Conservation (phyloP, 2,888 invertebrate genomes). For the Drosophila rubida region DNA sequence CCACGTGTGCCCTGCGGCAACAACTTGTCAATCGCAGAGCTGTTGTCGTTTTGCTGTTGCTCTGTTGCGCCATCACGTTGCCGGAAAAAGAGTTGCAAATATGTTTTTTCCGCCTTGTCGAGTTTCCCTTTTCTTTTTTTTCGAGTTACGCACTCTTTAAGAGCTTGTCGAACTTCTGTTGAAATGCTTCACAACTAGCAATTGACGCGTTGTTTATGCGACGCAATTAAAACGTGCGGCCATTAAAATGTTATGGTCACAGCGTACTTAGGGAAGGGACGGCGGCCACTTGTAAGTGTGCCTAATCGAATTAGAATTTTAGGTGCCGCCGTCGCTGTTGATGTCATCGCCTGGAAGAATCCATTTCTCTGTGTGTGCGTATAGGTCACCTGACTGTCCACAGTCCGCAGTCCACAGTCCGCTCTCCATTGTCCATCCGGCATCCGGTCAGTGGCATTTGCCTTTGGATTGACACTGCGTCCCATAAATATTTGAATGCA, state of each 20-base stretch:
- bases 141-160: neutral
- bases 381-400: slow-evolving; percentile 32
- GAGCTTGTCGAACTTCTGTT: slow-evolving; percentile 17
- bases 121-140: slow-evolving; percentile 12
- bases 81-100: slow-evolving; percentile 48
- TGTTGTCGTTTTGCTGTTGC: slow-evolving; percentile 6
- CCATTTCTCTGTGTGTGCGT: slow-evolving; percentile 17
- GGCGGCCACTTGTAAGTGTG: slow-evolving; percentile 53
- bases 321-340: slow-evolving; percentile 40
- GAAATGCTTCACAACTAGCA: slow-evolving; percentile 6
- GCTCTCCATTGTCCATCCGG: neutral
- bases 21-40: slow-evolving; percentile 39
- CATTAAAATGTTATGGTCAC: neutral
- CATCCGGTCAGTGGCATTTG: neutral
- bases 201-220: slow-evolving; percentile 37
- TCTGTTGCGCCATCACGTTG: slow-evolving; percentile 1
- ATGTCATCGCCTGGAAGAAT: slow-evolving; percentile 59
- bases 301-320: slow-evolving; percentile 70
- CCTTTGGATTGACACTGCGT: slow-evolving; percentile 15
- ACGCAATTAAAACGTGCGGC: slow-evolving; percentile 25
- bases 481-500: slow-evolving; percentile 55
- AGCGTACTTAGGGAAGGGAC: neutral
- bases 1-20: slow-evolving; percentile 37
- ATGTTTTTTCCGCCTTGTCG: slow-evolving; percentile 48
- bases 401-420: neutral